Evolutionary conservation across 1,140 invertebrate species (phyloP).

Genomic region (Papilio dardanus): DNA sequence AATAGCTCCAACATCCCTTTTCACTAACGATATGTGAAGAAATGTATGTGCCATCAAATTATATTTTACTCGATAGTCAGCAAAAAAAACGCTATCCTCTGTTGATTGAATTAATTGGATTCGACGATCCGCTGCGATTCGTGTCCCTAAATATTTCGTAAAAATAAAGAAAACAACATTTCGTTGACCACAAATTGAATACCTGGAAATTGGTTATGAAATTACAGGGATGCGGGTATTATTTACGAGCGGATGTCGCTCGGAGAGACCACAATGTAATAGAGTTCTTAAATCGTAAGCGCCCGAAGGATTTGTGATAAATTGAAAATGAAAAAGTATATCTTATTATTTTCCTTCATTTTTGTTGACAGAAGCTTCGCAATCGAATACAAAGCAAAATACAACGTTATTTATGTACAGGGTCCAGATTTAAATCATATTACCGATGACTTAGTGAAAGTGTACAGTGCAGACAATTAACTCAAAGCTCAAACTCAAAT

Average conservation of each 20-base stretch:
- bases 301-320: conserved; percentile 12
- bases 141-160: neutral
- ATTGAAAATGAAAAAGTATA: conserved; percentile 19
- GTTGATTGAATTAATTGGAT: neutral
- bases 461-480: neutral
- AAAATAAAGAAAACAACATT: neutral
- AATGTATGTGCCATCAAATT: neutral
- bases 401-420: neutral
- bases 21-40: neutral
- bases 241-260: conserved; percentile 23
- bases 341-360: neutral
- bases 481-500: no score
- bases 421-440: neutral
- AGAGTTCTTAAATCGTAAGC: conserved; percentile 9
- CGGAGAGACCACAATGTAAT: conserved; percentile 22
- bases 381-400: neutral
- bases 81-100: neutral
- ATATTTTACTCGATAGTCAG: neutral
- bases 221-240: conserved; percentile 25
- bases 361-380: neutral
- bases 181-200: conserved; percentile 25
- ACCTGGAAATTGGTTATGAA: conserved; percentile 25
- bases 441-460: neutral
- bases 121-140: neutral
- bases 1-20: neutral